Conservation (phyloP, 2,797 vertebrate genomes). For the Picus viridis region DNA sequence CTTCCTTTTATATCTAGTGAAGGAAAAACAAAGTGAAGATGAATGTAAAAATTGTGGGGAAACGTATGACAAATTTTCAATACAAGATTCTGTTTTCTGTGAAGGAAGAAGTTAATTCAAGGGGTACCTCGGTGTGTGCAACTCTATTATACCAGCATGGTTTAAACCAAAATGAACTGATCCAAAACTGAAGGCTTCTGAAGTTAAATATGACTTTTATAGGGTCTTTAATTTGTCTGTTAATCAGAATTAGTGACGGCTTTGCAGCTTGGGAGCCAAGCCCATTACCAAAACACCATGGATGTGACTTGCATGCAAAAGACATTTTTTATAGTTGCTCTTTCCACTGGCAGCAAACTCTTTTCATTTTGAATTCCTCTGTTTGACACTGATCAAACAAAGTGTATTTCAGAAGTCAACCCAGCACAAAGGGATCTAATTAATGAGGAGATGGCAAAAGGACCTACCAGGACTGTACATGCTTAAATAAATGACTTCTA, state of each 20-base stretch:
- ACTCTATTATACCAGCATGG: background rate
- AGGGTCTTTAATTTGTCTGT: background rate
- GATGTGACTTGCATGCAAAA: background rate
- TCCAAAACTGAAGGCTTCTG: background rate
- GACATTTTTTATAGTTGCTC: background rate
- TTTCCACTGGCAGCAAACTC: background rate
- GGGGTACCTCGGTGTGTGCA: accelerated
- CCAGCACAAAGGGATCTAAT: background rate
- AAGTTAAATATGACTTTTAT: background rate
- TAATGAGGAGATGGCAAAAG: background rate
- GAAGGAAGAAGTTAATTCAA: background rate
- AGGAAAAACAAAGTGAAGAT: background rate
- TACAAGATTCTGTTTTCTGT: background rate
- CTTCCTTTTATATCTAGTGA: background rate
- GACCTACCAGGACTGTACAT: background rate
- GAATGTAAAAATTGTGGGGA: background rate
- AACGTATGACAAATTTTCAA: background rate
- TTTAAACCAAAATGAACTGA: background rate
- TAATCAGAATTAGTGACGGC: background rate
- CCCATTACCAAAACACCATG: background rate
- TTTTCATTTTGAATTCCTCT: background rate
- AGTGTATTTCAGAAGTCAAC: background rate
- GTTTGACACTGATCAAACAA: background rate
- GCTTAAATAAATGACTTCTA: background rate
- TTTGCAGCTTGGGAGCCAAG: background rate